Conservation (phyloP, 2,888 invertebrate species). For the Atrina japonica region DNA sequence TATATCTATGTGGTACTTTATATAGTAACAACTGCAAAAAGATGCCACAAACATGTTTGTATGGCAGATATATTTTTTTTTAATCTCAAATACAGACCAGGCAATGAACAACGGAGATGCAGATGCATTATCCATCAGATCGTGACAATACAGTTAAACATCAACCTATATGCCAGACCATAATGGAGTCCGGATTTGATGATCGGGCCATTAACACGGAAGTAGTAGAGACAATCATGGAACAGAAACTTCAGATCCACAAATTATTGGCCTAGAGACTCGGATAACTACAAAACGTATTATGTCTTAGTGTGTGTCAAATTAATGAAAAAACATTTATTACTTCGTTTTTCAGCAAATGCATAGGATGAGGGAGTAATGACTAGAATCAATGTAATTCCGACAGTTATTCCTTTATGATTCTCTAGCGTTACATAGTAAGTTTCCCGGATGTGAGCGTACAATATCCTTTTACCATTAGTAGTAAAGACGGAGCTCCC, state of each 20-base stretch:
- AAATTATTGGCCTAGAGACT: slow-evolving; percentile 15
- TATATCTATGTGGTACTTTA: too few relatives aligned
- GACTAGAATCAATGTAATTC: slow-evolving; percentile 21
- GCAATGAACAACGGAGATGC: too few relatives aligned
- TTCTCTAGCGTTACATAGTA: slow-evolving; percentile 28
- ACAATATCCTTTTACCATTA: slow-evolving; percentile 13
- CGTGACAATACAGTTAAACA: slow-evolving; percentile 1
- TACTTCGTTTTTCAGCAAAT: slow-evolving; percentile 12
- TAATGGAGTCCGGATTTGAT: too few relatives aligned
- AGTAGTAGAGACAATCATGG: too few relatives aligned
- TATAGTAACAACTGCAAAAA: slow-evolving; percentile 44
- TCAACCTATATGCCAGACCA: slow-evolving; percentile 14
- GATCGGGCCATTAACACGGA: too few relatives aligned
- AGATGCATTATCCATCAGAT: too few relatives aligned
- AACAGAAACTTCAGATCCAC: background rate
- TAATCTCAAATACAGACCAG: too few relatives aligned
- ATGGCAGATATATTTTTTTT: slow-evolving; percentile 47
- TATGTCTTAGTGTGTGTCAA: too few relatives aligned
- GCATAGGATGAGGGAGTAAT: slow-evolving; percentile 10
- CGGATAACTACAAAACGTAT: too few relatives aligned
- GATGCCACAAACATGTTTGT: slow-evolving; percentile 55
- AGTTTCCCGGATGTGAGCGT: slow-evolving; percentile 40
- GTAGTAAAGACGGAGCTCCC: slow-evolving; percentile 8
- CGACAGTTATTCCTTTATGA: too few relatives aligned
- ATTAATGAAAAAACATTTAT: too few relatives aligned